A percentile compares a stretch with the other conserved stretches of the same genome.
phyloP scores from a whole-genome alignment of 2,797 vertebrate genomes.

The Pitangus sulphuratus region DNA sequence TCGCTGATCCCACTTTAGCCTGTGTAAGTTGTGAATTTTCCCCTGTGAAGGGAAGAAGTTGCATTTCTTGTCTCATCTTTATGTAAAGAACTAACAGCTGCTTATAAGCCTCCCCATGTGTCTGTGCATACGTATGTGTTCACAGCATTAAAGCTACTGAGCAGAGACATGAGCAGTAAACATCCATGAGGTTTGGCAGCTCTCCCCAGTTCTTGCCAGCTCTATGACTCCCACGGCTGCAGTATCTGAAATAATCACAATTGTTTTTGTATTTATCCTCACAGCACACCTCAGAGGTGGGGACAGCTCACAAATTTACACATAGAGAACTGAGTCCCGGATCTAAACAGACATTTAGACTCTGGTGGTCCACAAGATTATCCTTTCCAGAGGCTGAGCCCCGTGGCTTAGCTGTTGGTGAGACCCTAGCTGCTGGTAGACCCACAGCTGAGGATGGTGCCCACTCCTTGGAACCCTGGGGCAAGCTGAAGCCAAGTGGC shows the following conservation, averaged over 20 bases:
- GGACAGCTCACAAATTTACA: not conserved
- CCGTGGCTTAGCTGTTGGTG: not conserved
- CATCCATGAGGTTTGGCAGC: not conserved
- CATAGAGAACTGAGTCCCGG: not conserved
- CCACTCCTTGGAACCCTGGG: not conserved
- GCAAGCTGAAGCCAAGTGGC: not conserved
- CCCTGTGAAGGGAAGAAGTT: not conserved
- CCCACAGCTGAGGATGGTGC: not conserved
- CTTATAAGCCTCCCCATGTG: not conserved
- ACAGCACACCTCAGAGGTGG: not conserved
- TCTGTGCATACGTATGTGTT: not conserved
- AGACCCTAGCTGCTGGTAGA: not conserved
- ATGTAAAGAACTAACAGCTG: not conserved
- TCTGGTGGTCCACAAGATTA: not conserved
- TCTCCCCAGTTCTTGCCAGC: not conserved
- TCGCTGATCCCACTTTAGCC: not conserved
- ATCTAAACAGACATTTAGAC: not conserved
- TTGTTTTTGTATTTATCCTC: not conserved
- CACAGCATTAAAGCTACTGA: not conserved
- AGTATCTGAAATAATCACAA: not conserved
- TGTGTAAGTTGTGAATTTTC: not conserved
- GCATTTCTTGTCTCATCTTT: not conserved
- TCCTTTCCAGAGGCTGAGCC: not conserved
- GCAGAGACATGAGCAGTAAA: not conserved
- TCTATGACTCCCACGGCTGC: not conserved